Percentiles rank a stretch among this genome's conserved stretches.
phyloP scores from a whole-genome alignment of 2,797 vertebrate genomes.

The Melanotaenia boesemani region DNA sequence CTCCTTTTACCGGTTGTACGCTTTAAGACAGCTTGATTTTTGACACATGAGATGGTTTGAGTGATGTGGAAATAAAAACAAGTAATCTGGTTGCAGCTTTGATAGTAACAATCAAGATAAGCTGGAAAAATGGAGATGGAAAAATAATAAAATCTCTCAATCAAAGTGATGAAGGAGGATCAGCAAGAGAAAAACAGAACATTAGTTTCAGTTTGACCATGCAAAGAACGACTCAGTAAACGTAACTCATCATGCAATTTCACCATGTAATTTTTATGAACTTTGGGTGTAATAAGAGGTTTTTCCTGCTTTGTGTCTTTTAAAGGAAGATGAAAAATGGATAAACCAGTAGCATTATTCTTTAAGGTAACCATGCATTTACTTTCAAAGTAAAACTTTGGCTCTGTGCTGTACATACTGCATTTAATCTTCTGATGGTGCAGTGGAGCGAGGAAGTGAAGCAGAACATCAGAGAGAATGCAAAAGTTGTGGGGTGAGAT shows the following conservation, averaged over 20 bases:
- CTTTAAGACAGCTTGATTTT: neutral
- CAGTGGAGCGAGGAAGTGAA: constrained; percentile 18
- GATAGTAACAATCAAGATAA: constrained; percentile 4
- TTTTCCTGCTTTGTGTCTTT: neutral
- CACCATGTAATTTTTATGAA: too few relatives aligned
- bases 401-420: neutral
- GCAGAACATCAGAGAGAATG: constrained; percentile 44
- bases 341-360: neutral
- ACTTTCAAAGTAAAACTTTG: neutral
- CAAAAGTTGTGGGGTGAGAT: constrained; percentile 72
- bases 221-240: too few relatives aligned
- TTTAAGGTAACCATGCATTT: neutral
- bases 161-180: neutral
- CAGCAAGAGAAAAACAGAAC: neutral
- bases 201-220: neutral
- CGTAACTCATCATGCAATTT: too few relatives aligned
- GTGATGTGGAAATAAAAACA: constrained; percentile 1
- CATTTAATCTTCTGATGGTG: constrained; percentile 14
- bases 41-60: neutral
- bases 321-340: neutral
- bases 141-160: neutral
- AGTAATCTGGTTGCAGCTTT: neutral
- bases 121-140: neutral
- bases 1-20: neutral
- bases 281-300: too few relatives aligned